phyloP scores from a whole-genome alignment of 2,113 vertebrate genomes.

The Glaucomys volans region DNA sequence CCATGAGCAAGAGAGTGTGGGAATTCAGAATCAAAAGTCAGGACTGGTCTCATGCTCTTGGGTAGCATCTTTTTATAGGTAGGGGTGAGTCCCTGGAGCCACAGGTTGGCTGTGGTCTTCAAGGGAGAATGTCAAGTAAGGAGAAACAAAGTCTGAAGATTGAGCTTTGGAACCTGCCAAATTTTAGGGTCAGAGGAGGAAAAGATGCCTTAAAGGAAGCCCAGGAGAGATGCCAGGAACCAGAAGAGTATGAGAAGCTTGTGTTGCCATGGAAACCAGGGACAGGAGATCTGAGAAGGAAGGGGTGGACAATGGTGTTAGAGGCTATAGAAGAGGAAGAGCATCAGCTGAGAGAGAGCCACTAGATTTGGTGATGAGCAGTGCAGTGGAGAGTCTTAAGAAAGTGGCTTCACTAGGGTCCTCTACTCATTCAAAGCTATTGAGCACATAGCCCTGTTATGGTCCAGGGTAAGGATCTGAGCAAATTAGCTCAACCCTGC shows the following conservation, averaged over 20 bases:
- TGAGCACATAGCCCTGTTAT: not conserved
- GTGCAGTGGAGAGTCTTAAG: not conserved
- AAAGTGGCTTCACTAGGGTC: not conserved
- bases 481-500: not conserved
- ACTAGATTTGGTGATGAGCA: not conserved
- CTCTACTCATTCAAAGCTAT: not conserved
- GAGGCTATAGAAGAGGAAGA: not conserved
- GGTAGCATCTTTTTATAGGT: not conserved
- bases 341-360: not conserved
- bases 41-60: not conserved
- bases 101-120: not conserved
- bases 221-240: slow-evolving; percentile 11
- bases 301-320: not conserved
- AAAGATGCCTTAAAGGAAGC: not conserved
- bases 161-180: not conserved
- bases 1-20: not conserved
- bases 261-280: slow-evolving; percentile 65
- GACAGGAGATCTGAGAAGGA: slow-evolving; percentile 2
- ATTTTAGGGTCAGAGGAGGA: not conserved
- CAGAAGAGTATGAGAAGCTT: not conserved
- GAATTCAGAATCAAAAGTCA: not conserved
- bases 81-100: not conserved
- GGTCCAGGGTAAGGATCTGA: not conserved
- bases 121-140: not conserved
- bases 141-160: not conserved